These are phyloP conservation scores for Oscheius sp. DNA, from an alignment of 2,888 invertebrate genomes.

Conservation along the genomic window DNA sequence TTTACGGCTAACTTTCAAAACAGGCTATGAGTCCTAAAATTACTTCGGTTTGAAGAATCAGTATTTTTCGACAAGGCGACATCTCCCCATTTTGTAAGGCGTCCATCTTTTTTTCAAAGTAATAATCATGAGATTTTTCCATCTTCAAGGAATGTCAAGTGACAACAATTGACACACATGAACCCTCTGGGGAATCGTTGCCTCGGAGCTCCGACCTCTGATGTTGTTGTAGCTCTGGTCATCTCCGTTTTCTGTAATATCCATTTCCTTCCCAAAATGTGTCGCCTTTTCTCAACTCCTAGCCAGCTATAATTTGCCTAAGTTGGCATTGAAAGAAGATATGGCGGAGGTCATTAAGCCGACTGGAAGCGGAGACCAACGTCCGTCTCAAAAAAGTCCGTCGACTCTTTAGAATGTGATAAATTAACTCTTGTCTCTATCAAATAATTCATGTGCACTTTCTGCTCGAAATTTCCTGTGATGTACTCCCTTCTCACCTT, in stretches of 20 bases:
- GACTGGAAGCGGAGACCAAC: background rate
- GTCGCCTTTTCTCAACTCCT: background rate
- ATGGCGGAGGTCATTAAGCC: constrained; percentile 32
- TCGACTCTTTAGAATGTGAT: too few relatives aligned
- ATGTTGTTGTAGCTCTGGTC: background rate
- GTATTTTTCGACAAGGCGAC: too few relatives aligned
- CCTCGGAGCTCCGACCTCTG: too few relatives aligned
- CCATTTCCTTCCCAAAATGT: background rate
- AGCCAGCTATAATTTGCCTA: constrained; percentile 24
- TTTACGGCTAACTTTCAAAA: too few relatives aligned
- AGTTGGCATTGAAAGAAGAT: constrained; percentile 33
- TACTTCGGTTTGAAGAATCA: too few relatives aligned
- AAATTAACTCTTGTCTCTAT: background rate
- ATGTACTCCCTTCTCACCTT: constrained; percentile 12
- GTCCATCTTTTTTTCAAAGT: too few relatives aligned
- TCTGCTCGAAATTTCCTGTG: background rate
- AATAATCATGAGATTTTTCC: too few relatives aligned
- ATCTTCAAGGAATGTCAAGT: too few relatives aligned
- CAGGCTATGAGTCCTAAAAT: too few relatives aligned
- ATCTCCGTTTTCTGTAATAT: background rate
- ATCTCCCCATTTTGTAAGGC: too few relatives aligned
- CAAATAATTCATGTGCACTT: background rate
- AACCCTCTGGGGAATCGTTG: background rate
- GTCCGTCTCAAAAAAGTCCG: too few relatives aligned
- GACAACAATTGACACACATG: background rate